Conservation (phyloP, 2,888 invertebrate genomes). For the Thecophora atra region DNA sequence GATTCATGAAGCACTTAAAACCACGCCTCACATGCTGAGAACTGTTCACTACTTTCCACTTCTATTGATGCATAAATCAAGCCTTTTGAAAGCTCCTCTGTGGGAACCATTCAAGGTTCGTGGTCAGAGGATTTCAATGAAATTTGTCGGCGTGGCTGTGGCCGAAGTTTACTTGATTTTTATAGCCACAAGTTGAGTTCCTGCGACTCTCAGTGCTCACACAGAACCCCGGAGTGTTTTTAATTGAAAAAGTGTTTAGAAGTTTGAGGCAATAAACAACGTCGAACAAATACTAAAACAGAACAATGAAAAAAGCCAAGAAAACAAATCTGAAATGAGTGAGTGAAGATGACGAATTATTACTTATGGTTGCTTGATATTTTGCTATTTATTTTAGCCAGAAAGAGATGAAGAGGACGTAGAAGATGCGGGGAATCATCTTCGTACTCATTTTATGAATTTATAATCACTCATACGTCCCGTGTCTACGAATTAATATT, state of each 20-base stretch:
- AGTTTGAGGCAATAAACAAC: slow-evolving; percentile 4
- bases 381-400: too few species aligned
- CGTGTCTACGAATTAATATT: neutral
- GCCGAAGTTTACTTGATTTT: neutral
- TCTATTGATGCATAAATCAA: slow-evolving; percentile 29
- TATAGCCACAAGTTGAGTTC: neutral
- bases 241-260: slow-evolving; percentile 8
- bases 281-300: neutral
- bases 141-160: neutral
- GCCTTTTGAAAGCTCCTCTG: slow-evolving; percentile 5
- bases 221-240: neutral
- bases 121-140: neutral
- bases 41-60: slow-evolving; percentile 21
- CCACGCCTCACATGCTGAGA: slow-evolving; percentile 14
- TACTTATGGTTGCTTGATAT: too few species aligned
- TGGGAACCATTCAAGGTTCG: neutral
- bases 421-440: neutral
- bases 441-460: neutral
- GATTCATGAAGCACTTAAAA: slow-evolving; percentile 17
- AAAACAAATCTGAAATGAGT: neutral
- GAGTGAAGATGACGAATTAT: too few species aligned
- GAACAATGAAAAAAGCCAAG: neutral
- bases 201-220: neutral
- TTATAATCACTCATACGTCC: neutral
- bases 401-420: too few species aligned